A percentile compares a stretch with the other conserved stretches of the same genome.
phyloP scores from a whole-genome alignment of 2,113 vertebrate species.

The Etia nguti region DNA sequence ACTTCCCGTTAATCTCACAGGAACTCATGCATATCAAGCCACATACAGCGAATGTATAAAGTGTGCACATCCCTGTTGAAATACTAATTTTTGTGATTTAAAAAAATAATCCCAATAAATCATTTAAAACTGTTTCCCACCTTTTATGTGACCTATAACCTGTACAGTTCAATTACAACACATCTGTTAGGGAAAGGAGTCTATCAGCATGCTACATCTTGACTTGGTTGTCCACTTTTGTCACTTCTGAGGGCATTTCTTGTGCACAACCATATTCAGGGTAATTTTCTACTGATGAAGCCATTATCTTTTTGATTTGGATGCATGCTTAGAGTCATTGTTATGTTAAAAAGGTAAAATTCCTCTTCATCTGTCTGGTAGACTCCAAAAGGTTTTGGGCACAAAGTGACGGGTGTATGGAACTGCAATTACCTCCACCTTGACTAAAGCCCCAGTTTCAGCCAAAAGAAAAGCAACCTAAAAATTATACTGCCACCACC shows the following conservation, averaged over 20 bases:
- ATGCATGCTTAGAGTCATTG: accelerated
- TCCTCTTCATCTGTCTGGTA: neutral
- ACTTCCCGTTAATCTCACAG: neutral
- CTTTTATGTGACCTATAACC: neutral
- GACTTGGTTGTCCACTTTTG: neutral
- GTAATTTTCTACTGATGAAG: neutral
- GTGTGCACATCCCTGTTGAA: neutral
- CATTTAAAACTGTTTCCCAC: neutral
- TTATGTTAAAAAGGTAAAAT: neutral
- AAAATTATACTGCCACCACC: neutral
- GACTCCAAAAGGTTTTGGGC: neutral
- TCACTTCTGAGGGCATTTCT: neutral
- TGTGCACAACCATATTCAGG: neutral
- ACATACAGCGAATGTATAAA: neutral
- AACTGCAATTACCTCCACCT: neutral
- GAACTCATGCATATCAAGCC: neutral
- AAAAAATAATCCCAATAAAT: neutral
- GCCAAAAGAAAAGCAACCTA: neutral
- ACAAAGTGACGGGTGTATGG: neutral
- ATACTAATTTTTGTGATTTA: neutral
- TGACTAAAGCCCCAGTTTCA: neutral
- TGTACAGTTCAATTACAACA: neutral
- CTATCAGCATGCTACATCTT: neutral
- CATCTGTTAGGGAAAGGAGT: neutral
- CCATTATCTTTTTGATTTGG: neutral